phyloP scores from a whole-genome alignment of 2,113 vertebrate species.

The Upupa epops region DNA sequence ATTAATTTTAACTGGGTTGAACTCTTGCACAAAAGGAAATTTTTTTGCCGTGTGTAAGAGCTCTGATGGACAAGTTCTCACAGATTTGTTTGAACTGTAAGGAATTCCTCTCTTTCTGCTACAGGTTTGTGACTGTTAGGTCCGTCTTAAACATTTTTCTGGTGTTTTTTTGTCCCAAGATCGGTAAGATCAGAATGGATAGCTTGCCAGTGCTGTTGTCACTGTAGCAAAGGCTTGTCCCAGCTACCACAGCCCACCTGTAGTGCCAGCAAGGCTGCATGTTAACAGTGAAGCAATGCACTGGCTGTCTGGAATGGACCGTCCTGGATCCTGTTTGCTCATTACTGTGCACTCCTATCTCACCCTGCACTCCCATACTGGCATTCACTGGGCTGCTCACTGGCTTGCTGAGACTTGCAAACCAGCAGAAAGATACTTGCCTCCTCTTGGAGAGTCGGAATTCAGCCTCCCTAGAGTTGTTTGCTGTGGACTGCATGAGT shows the following conservation, averaged over 20 bases:
- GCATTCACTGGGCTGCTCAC: rapidly evolving
- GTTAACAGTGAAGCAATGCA: not conserved
- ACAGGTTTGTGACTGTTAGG: not conserved
- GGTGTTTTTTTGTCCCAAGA: not conserved
- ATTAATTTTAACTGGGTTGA: not conserved
- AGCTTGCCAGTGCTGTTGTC: not conserved
- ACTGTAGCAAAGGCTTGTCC: not conserved
- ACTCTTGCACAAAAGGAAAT: not conserved
- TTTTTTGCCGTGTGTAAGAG: not conserved
- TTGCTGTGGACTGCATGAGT: rapidly evolving
- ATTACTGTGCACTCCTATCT: not conserved
- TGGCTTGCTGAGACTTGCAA: not conserved
- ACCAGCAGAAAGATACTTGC: not conserved
- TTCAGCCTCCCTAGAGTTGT: not conserved
- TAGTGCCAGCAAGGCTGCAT: not conserved
- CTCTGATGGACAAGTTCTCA: not conserved
- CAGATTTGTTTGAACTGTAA: not conserved
- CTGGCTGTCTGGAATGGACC: not conserved
- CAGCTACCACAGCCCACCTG: not conserved
- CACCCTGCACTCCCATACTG: not conserved
- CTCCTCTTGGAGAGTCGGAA: not conserved
- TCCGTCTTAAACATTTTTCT: not conserved
- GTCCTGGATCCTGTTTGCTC: not conserved
- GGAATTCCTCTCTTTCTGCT: not conserved
- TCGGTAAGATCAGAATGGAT: not conserved